Conservation (phyloP, 2,888 invertebrate species). For the Drosophila hawaiiensis region DNA sequence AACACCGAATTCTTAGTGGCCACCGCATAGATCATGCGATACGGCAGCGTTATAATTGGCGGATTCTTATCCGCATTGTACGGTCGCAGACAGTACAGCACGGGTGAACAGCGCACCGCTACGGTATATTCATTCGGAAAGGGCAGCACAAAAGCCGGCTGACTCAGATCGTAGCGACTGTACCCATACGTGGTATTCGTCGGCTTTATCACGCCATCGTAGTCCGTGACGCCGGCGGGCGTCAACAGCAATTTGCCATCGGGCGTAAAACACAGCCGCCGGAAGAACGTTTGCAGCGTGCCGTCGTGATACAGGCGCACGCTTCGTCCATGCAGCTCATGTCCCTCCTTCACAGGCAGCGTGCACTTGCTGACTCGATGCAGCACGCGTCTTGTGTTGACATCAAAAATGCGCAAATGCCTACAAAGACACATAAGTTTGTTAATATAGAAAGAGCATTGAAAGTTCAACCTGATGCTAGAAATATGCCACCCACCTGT, state of each 20-base stretch:
- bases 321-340: slow-evolving; percentile 87
- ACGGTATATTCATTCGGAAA: slow-evolving; percentile 93
- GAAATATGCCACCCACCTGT: slow-evolving; percentile 88
- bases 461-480: not conserved
- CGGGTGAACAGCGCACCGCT: slow-evolving; percentile 93
- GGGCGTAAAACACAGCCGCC: slow-evolving; percentile 95
- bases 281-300: slow-evolving; percentile 96
- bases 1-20: slow-evolving; percentile 94
- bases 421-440: slow-evolving; percentile 82
- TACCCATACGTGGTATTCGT: slow-evolving; percentile 87
- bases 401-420: slow-evolving; percentile 89
- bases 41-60: slow-evolving; percentile 88
- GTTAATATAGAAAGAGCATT: not conserved
- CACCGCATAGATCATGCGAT: slow-evolving; percentile 95
- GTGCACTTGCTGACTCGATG: slow-evolving; percentile 88
- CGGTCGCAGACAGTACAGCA: slow-evolving; percentile 88
- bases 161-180: slow-evolving; percentile 88
- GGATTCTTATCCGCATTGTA: slow-evolving; percentile 86
- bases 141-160: slow-evolving; percentile 92
- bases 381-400: slow-evolving; percentile 88
- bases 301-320: slow-evolving; percentile 95
- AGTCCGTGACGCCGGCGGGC: slow-evolving; percentile 94
- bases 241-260: slow-evolving; percentile 96
- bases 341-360: slow-evolving; percentile 87
- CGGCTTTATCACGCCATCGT: slow-evolving; percentile 88